phyloP scores from a whole-genome alignment of 2,113 vertebrate genomes.

The Oreochromis spilurus region DNA sequence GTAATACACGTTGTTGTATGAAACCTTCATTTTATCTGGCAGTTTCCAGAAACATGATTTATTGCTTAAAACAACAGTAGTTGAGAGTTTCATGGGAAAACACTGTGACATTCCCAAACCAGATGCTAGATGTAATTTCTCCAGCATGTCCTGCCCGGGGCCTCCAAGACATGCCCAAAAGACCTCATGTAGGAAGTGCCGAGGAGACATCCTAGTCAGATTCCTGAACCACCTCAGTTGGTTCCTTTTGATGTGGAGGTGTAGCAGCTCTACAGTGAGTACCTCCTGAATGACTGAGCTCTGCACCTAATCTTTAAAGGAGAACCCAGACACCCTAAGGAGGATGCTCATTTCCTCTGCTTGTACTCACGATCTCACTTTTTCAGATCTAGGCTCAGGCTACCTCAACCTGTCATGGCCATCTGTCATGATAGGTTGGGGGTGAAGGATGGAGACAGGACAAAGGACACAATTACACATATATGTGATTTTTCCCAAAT shows the following conservation, averaged over 20 bases:
- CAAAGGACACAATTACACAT: background rate
- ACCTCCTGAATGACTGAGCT: background rate
- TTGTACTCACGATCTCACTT: background rate
- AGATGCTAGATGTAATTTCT: background rate
- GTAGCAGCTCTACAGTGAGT: background rate
- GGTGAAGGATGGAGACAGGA: background rate
- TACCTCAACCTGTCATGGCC: background rate
- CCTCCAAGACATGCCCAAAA: background rate
- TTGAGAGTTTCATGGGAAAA: background rate
- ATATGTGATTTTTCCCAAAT: background rate
- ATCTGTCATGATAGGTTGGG: background rate
- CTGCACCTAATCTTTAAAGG: background rate
- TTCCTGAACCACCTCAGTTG: background rate
- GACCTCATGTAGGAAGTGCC: background rate
- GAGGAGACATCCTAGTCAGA: background rate
- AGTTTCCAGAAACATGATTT: background rate
- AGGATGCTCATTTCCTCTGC: background rate
- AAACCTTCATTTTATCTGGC: background rate
- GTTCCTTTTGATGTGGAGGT: background rate
- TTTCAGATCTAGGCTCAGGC: background rate
- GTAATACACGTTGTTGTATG: background rate
- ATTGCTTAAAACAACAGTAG: background rate
- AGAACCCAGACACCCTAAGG: background rate
- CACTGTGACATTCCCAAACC: background rate
- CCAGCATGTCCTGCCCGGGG: background rate